Conservation (phyloP, 2,888 invertebrate species). For the Stratiomys singularior region DNA sequence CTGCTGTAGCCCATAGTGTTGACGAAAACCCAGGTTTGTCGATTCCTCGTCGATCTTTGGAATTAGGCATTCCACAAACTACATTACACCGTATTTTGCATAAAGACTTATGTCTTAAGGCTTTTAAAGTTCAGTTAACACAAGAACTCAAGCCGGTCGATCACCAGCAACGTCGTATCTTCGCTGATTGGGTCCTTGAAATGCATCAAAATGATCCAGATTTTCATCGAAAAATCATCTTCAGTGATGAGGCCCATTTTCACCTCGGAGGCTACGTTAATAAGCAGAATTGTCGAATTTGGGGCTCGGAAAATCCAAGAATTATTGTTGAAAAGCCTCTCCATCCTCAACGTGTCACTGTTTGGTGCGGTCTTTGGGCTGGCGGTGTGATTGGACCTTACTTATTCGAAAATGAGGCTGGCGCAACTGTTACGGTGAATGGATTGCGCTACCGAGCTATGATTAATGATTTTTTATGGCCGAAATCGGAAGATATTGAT, state of each 20-base stretch:
- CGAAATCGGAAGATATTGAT: slow-evolving; percentile 34
- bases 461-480: slow-evolving; percentile 41
- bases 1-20: too few relatives aligned
- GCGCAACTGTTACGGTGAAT: slow-evolving; percentile 36
- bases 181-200: neutral
- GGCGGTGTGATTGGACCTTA: too few relatives aligned
- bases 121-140: slow-evolving; percentile 42
- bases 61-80: too few relatives aligned
- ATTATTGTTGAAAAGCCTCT: slow-evolving; percentile 32
- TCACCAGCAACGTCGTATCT: neutral
- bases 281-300: slow-evolving; percentile 19
- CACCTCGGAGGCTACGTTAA: neutral
- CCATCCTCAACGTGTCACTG: slow-evolving; percentile 17
- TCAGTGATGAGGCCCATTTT: neutral
- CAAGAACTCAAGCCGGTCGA: slow-evolving; percentile 31
- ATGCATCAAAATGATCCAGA: neutral
- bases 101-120: too few relatives aligned
- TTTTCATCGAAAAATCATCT: slow-evolving; percentile 7
- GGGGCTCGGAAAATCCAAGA: slow-evolving; percentile 10
- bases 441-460: slow-evolving; percentile 36
- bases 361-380: slow-evolving; percentile 32
- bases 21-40: too few relatives aligned
- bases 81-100: too few relatives aligned
- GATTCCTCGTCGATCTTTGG: too few relatives aligned
- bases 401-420: too few relatives aligned